Evolutionary conservation across 2,888 invertebrate genomes (phyloP).

Genomic region (Archaeoteleia sp.): DNA sequence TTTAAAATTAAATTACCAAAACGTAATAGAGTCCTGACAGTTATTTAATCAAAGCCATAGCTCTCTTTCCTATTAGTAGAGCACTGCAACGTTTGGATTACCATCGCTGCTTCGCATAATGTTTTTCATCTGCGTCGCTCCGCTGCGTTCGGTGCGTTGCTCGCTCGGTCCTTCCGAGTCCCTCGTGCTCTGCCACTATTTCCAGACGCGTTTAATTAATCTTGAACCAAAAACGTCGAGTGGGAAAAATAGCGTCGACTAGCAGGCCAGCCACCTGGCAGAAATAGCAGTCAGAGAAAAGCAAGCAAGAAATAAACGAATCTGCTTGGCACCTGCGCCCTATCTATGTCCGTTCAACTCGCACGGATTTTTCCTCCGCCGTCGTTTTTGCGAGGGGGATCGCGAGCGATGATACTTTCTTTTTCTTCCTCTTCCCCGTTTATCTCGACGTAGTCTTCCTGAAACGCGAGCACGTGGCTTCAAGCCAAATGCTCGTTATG

Average conservation of each 20-base stretch:
- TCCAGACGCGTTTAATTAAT: constrained; percentile 71
- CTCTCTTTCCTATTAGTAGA: too few relatives aligned
- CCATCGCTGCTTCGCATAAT: constrained; percentile 4
- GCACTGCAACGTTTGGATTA: too few relatives aligned
- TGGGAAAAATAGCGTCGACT: constrained; percentile 60
- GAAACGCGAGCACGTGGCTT: constrained; percentile 39
- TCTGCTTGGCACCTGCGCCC: constrained; percentile 64
- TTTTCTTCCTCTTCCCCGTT: constrained; percentile 34
- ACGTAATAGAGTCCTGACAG: too few relatives aligned
- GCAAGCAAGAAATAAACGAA: constrained; percentile 32
- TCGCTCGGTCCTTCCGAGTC: too few relatives aligned
- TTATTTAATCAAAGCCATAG: too few relatives aligned
- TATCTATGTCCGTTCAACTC: constrained; percentile 16
- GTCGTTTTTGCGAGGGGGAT: constrained; percentile 13
- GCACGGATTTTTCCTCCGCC: constrained; percentile 19
- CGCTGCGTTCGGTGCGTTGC: too few relatives aligned
- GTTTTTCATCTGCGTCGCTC: background rate
- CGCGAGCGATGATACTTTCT: constrained; percentile 16
- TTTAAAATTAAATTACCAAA: too few relatives aligned
- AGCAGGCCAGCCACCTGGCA: constrained; percentile 64
- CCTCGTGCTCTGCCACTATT: constrained; percentile 60
- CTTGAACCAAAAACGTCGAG: constrained; percentile 69
- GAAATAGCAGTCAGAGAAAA: constrained; percentile 66
- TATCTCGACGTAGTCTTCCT: constrained; percentile 19
- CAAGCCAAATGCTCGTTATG: constrained; percentile 48